These are phyloP conservation scores for Pseudorhiza aurosa DNA, from an alignment of 30 jellyfish, hydroid and myxozoan species.

Conservation along the genomic window DNA sequence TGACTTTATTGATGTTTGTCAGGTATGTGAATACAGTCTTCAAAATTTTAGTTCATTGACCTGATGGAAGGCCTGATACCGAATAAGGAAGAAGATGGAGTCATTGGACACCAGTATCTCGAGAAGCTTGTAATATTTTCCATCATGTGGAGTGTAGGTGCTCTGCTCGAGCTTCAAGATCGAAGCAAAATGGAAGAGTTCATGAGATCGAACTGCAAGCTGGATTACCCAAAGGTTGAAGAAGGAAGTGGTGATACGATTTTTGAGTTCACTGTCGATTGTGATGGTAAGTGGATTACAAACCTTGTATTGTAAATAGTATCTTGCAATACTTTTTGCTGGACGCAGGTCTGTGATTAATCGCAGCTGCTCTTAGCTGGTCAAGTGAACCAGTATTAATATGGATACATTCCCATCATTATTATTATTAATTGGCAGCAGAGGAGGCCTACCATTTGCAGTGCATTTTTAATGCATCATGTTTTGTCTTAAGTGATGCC, in stretches of 20 bases:
- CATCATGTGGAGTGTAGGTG: slow-evolving; percentile 98
- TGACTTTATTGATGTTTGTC: too few species aligned
- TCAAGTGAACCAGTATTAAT: too few species aligned
- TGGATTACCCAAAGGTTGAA: slow-evolving; percentile 61
- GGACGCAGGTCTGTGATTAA: neutral
- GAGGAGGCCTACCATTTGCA: too few species aligned
- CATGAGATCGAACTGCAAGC: slow-evolving; percentile 43
- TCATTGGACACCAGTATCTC: slow-evolving; percentile 62
- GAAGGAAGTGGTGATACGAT: slow-evolving; percentile 83
- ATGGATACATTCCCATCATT: too few species aligned
- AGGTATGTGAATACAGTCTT: too few species aligned
- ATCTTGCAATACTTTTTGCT: neutral
- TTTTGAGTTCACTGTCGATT: slow-evolving; percentile 39
- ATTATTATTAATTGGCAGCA: too few species aligned
- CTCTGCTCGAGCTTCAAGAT: slow-evolving; percentile 86
- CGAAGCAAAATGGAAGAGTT: slow-evolving; percentile 85
- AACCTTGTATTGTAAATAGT: neutral
- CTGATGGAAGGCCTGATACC: slow-evolving; percentile 91
- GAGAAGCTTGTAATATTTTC: slow-evolving; percentile 84
- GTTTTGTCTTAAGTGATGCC: too few species aligned
- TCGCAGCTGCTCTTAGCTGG: neutral
- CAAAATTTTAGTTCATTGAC: slow-evolving; percentile 82
- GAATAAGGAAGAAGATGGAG: slow-evolving; percentile 75
- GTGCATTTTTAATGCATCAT: too few species aligned
- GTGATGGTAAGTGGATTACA: slow-evolving; percentile 48